Percentiles rank a stretch among this genome's conserved stretches.
These are phyloP conservation scores for Apodemia duryi DNA, from an alignment of 2,888 invertebrate genomes.

Conservation along the genomic window DNA sequence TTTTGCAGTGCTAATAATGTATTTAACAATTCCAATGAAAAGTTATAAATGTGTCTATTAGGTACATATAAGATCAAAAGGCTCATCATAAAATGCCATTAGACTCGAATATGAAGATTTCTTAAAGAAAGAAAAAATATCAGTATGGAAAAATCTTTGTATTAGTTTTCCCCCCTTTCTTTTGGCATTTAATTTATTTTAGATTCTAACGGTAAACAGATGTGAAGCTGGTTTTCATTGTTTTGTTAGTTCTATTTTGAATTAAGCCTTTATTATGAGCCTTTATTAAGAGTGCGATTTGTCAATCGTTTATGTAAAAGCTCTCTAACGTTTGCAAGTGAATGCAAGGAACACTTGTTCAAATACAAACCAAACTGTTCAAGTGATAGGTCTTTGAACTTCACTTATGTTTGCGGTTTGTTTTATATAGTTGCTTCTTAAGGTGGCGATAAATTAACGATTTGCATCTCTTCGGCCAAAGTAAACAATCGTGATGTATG, in stretches of 20 bases:
- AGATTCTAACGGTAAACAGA: not conserved
- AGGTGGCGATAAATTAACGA: conserved; percentile 75
- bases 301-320: conserved; percentile 35
- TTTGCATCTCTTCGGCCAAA: conserved; percentile 65
- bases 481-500: conserved; percentile 63
- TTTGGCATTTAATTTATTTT: not conserved
- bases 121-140: too few species aligned
- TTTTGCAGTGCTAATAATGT: not conserved
- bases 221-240: not conserved
- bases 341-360: conserved; percentile 60
- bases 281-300: conserved; percentile 12
- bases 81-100: too few species aligned
- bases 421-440: conserved; percentile 69
- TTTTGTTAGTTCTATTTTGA: not conserved
- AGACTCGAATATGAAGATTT: too few species aligned
- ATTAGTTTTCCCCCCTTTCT: too few species aligned
- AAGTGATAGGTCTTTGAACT: conserved; percentile 75
- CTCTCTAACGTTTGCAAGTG: conserved; percentile 52
- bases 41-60: too few species aligned
- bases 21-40: too few species aligned
- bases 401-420: conserved; percentile 64
- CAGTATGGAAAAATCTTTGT: too few species aligned
- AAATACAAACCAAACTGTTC: conserved; percentile 64
- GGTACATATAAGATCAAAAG: too few species aligned
- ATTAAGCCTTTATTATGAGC: not conserved